Evolutionary conservation across 2,888 invertebrate genomes (phyloP), one percentile per base, ranked within the genome.

Genomic region (Cephalotes varians): DNA sequence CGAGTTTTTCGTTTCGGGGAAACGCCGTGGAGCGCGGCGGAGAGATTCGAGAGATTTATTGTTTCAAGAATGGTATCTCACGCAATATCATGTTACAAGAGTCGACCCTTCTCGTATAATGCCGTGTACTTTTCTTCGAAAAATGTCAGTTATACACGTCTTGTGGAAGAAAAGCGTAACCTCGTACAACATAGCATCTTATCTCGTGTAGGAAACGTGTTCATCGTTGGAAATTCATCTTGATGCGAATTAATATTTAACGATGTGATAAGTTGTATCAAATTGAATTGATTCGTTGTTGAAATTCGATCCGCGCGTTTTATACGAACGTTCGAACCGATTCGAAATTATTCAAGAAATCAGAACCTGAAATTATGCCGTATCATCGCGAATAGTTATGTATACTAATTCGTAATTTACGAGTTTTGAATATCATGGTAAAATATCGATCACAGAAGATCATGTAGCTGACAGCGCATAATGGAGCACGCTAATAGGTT

Each of bases 1-100:
- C 65, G 77, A 76, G 85, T 87, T 85, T 85, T 85, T 87, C 80
- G 79, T 74, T 82, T 56, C 25, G 72, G 44, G 44, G 56, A 79
- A 79, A 79, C 71, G 40, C 34, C 56, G 44, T 67, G 72, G 44
- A 2, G 51, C 2, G 21, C 34, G 7, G 15, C 6, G 72, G 18
- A 40, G 77, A 71, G 72, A 71, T 65, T 65, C 74, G 69, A 71
- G 72, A 79, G 72, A 79, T 79, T 79, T 79, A 79, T 79, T 54
- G 72, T 71, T 79, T 79, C 72, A 65, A 47, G 72, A 79, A 79
- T 34, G 44, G 34, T 79, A 79, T 79, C 77, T 79, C 77, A 79
- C 77, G 77, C 77, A 79, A 79, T 79, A 79, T 79, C 77, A 34
- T 47, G 69, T 77, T 77, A 79, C 77, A 34, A 79, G 71, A 71